Base-by-base conservation (phyloP, 2,797 vertebrate genomes). In the Lophotriccus pileatus region DNA sequence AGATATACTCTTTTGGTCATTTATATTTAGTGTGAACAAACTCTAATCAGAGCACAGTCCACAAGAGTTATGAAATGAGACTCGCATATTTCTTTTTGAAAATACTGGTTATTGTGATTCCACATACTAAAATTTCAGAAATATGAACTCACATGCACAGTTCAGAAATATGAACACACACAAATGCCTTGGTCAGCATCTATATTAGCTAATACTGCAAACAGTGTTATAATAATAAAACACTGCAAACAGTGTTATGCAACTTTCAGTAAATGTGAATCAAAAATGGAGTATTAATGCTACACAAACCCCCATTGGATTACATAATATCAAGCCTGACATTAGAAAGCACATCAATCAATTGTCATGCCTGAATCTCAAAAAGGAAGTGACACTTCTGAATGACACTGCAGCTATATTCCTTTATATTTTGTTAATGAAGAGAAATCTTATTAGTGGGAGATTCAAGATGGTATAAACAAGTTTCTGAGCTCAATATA, bases 401-500 rank as follows among this genome's bases (percentile, higher is more conserved):
- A 87, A 76, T 44, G 58, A 12, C 78, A 77, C 30, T 89, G 82
- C 32, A 46, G 34, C 59, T 82, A n/a, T 64, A 30, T 80, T 89
- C 4, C 20, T 92, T 90, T 75, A 30, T 70, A 87, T 89, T 67
- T 85, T 79, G 78, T 47, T 96, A 93, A 93, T 90, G 94, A 85
- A 78, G 72, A 74, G 10, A 63, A 8, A 89, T 84, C 67, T 72
- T 93, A 80, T 91, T 94, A 94, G 55, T 74, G 37, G 44, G 46
- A 88, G 64, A 92, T 49, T 94, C 74, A 95, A 93, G 69, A 88
- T 43, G 34, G 19, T 68, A 73, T 93, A 96, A 95, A 89, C 78
- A 96, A 88, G 46, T 47, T 89, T 86, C 83, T 84, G 36, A 90
- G 46, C 52, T 95, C 70, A 66, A 73, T 95, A 91, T 95, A 95